Conservation (phyloP, 2,888 invertebrate species). For the Rugalucina vietnamica region DNA sequence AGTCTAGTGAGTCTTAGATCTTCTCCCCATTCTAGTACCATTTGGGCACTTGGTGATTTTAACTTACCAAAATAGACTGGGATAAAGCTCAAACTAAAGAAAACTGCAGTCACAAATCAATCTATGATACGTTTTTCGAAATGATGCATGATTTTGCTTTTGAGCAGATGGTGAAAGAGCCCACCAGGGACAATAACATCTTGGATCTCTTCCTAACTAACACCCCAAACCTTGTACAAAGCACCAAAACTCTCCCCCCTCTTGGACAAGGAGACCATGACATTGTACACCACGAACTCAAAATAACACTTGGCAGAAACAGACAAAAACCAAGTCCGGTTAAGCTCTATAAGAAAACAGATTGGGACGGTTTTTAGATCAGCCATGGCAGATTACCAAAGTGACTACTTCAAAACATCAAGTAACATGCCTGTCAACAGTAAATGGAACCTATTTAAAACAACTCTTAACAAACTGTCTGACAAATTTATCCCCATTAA, state of each 20-base stretch:
- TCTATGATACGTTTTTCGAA: neutral
- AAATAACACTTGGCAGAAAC: neutral
- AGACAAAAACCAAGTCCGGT: neutral
- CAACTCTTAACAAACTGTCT: neutral
- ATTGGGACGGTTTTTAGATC: neutral
- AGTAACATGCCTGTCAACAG: neutral
- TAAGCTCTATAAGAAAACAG: neutral
- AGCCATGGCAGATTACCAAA: neutral
- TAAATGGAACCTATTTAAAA: neutral
- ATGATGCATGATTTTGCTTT: neutral
- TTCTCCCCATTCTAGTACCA: neutral
- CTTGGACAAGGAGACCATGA: neutral
- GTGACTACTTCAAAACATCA: neutral
- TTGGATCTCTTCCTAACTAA: neutral
- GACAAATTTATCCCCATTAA: neutral
- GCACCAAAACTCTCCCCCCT: neutral
- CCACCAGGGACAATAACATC: neutral
- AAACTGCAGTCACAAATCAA: neutral
- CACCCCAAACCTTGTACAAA: neutral
- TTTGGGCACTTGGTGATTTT: neutral
- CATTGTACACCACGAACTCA: neutral
- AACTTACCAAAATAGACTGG: neutral
- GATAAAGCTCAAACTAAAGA: neutral
- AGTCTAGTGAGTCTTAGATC: neutral
- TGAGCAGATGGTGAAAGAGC: neutral